Percentiles rank a stretch among this genome's conserved stretches.
phyloP scores from a whole-genome alignment of 2,797 vertebrate genomes.

The Urophycis tenuis region DNA sequence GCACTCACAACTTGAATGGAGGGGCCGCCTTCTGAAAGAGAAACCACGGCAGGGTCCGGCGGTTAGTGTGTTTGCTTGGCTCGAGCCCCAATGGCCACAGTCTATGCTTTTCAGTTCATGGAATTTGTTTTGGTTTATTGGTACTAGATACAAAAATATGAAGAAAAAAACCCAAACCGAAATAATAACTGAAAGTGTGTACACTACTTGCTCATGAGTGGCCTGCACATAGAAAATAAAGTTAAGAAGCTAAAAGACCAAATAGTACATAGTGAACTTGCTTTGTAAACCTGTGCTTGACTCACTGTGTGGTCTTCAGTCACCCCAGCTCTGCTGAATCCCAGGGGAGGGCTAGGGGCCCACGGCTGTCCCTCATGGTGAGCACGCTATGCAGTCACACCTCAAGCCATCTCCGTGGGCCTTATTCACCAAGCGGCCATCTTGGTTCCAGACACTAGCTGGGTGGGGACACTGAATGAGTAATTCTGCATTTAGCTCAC shows the following conservation, averaged over 20 bases:
- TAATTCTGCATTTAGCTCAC: neutral
- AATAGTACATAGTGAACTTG: neutral
- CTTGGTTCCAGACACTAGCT: neutral
- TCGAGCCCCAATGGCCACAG: neutral
- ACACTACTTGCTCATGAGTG: neutral
- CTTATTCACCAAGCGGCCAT: neutral
- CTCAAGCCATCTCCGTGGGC: neutral
- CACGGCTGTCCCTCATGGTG: constrained; percentile 48
- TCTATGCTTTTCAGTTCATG: neutral
- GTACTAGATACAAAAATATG: neutral
- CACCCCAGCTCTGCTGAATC: constrained; percentile 51
- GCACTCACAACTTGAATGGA: neutral
- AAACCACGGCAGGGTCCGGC: neutral
- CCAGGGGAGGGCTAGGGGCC: constrained; percentile 48
- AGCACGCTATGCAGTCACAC: constrained; percentile 23
- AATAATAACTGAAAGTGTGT: neutral
- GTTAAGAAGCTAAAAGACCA: neutral
- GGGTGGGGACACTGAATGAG: too few species aligned
- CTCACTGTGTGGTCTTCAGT: constrained; percentile 39
- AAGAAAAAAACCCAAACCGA: neutral
- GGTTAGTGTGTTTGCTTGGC: neutral
- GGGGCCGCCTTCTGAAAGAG: neutral
- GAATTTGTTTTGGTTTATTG: neutral
- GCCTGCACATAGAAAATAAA: neutral
- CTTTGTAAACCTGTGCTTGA: neutral